phyloP scores from a whole-genome alignment of 2,888 invertebrate species.

The Lamellibrachia satsuma region DNA sequence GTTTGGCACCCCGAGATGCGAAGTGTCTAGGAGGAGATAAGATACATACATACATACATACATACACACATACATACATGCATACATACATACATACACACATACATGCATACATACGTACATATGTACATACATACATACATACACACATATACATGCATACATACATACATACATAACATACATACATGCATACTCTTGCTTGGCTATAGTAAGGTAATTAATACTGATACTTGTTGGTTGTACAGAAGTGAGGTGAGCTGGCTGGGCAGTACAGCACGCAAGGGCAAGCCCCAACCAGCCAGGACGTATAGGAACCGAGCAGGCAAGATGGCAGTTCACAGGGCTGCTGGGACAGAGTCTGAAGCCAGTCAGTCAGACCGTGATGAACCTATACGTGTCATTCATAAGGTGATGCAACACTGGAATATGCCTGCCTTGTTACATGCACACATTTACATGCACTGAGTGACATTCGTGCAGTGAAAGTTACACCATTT shows the following conservation, averaged over 20 bases:
- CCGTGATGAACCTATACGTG: not conserved
- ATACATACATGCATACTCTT: too few species aligned
- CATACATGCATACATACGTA: too few species aligned
- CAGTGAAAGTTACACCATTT: not conserved
- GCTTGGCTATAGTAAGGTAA: too few species aligned
- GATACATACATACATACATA: too few species aligned
- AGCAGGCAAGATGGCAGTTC: not conserved
- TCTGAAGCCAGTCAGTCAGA: not conserved
- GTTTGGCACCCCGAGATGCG: too few species aligned
- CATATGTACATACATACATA: too few species aligned
- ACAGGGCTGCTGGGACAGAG: not conserved
- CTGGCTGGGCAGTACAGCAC: not conserved
- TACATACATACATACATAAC: too few species aligned
- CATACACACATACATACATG: too few species aligned
- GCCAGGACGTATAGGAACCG: not conserved
- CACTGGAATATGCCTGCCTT: not conserved
- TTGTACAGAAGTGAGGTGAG: not conserved
- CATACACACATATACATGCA: too few species aligned
- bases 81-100: too few species aligned
- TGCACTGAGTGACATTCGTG: not conserved
- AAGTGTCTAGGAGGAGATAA: too few species aligned
- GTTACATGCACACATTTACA: not conserved
- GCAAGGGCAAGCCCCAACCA: not conserved
- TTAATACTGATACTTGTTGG: not conserved
- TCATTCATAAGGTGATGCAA: not conserved